A percentile compares a stretch with the other conserved stretches of the same genome.
Conservation (phyloP, 2,888 invertebrate species). For the Pseudococcus longispinus region DNA sequence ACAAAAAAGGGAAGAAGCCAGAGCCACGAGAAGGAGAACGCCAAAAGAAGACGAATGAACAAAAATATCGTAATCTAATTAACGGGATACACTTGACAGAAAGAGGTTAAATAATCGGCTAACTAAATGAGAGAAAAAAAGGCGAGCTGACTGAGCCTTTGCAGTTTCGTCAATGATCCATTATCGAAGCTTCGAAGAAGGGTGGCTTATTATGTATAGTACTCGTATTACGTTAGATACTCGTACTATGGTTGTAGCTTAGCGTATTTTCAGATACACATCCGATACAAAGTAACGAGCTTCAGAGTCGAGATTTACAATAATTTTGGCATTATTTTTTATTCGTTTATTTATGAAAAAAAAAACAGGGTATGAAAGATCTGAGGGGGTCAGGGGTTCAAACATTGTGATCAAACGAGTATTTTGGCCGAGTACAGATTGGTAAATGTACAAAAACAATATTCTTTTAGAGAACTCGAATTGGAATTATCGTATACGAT, state of each 20-base stretch:
- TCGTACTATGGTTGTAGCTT: too few species aligned
- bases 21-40: background rate
- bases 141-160: background rate
- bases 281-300: too few species aligned
- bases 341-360: too few species aligned
- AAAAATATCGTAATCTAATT: constrained; percentile 1
- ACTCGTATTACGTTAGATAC: background rate
- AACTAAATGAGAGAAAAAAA: background rate
- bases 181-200: background rate
- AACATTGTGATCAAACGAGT: background rate
- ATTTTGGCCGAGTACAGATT: background rate
- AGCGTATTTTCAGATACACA: too few species aligned
- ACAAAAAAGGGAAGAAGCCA: background rate
- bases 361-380: too few species aligned
- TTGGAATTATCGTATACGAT: background rate
- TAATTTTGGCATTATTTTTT: background rate
- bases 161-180: background rate
- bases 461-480: background rate
- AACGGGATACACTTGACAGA: background rate
- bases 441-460: background rate
- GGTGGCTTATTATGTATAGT: background rate
- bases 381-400: background rate
- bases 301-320: background rate
- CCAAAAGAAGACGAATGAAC: background rate
- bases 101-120: background rate